Conservation (phyloP, 2,888 invertebrate species). For the Aporophyla nigra region DNA sequence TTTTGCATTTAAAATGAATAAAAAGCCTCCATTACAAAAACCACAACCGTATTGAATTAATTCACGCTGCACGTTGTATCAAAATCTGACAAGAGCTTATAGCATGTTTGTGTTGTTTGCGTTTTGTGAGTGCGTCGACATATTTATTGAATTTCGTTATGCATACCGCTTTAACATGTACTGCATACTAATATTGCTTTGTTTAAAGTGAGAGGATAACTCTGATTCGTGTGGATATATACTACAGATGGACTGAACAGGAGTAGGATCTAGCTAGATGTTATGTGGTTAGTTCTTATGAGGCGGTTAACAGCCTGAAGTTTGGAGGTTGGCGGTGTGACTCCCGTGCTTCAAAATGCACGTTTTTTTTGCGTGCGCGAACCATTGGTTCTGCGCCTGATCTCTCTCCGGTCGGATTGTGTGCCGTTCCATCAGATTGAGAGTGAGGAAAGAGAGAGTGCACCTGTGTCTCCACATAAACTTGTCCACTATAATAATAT, state of each 20-base stretch:
- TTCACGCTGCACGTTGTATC: slow-evolving; percentile 13
- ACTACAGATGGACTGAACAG: not conserved
- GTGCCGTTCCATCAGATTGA: too few relatives aligned
- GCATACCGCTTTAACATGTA: slow-evolving; percentile 34
- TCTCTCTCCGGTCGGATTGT: too few relatives aligned
- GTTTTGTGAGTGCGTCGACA: slow-evolving; percentile 32
- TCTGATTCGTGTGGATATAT: not conserved
- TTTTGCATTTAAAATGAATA: not conserved
- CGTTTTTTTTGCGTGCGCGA: too few relatives aligned
- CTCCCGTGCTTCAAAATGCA: too few relatives aligned
- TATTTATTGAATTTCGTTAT: slow-evolving; percentile 58
- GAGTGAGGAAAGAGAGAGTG: too few relatives aligned
- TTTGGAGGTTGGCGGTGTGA: too few relatives aligned
- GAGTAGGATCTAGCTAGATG: not conserved
- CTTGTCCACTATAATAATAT: too few relatives aligned
- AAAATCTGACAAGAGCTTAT: slow-evolving; percentile 38
- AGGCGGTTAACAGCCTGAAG: too few relatives aligned
- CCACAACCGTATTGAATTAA: slow-evolving; percentile 16
- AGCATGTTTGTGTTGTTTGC: slow-evolving; percentile 33
- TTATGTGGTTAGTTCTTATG: not conserved
- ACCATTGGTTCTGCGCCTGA: too few relatives aligned
- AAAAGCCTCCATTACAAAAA: not conserved
- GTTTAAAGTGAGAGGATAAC: slow-evolving; percentile 28
- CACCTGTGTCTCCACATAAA: too few relatives aligned
- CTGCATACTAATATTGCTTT: slow-evolving; percentile 47